phyloP scores from a whole-genome alignment of 2,113 vertebrate genomes.

The Upupa epops region DNA sequence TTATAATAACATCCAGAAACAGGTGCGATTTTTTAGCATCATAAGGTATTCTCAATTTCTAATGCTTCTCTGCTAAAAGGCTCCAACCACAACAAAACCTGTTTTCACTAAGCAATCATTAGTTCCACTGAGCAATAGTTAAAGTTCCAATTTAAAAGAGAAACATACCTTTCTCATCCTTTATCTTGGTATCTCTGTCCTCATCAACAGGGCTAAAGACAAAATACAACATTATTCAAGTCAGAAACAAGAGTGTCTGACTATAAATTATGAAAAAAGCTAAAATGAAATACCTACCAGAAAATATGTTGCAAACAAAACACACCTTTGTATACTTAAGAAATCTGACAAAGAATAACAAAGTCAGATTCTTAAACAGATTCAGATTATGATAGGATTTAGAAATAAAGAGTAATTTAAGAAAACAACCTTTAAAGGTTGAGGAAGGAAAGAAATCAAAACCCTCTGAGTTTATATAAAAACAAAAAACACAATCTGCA shows the following conservation, averaged over 20 bases:
- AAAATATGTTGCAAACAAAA: slow-evolving; percentile 67
- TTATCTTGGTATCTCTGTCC: slow-evolving; percentile 84
- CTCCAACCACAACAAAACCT: neutral
- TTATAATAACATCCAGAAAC: neutral
- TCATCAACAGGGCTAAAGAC: slow-evolving; percentile 84
- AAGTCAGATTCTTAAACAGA: slow-evolving; percentile 70
- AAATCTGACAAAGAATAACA: slow-evolving; percentile 70
- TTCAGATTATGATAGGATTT: slow-evolving; percentile 51
- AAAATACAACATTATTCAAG: slow-evolving; percentile 73
- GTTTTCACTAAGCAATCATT: too few relatives aligned
- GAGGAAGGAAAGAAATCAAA: slow-evolving; percentile 65
- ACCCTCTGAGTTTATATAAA: neutral
- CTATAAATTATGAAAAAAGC: slow-evolving; percentile 15
- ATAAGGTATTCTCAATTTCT: neutral
- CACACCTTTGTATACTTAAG: slow-evolving; percentile 39
- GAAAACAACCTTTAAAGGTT: slow-evolving; percentile 73
- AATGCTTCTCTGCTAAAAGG: neutral
- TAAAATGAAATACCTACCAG: slow-evolving; percentile 80
- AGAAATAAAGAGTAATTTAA: slow-evolving; percentile 68
- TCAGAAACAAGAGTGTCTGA: neutral
- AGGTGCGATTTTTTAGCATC: neutral
- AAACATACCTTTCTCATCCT: slow-evolving; percentile 91
- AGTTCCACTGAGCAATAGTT: neutral
- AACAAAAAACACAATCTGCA: neutral
- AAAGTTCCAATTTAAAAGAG: neutral